These are phyloP conservation scores for Sebastes melanostomus DNA, from an alignment of 2,797 vertebrate species.

Conservation along the genomic window DNA sequence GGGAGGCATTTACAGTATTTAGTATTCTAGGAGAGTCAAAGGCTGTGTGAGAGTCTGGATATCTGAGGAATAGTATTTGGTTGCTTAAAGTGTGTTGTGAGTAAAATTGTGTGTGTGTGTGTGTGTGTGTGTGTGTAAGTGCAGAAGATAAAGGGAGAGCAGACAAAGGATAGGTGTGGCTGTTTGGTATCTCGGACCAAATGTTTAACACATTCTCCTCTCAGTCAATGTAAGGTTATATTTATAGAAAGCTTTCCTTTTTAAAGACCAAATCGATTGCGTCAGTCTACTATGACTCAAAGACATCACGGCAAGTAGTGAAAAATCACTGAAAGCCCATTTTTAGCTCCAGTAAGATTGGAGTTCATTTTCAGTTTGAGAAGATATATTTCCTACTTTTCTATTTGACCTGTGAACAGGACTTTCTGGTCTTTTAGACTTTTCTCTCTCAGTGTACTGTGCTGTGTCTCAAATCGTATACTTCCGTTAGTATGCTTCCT, in stretches of 20 bases:
- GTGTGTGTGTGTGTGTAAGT: conserved; percentile 7
- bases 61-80: conserved; percentile 10
- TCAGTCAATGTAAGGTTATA: neutral
- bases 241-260: neutral
- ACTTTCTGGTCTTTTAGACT: neutral
- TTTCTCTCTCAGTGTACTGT: neutral
- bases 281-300: neutral
- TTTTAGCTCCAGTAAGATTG: neutral
- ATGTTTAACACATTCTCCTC: conserved; percentile 17
- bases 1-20: conserved; percentile 29
- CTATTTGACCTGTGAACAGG: neutral
- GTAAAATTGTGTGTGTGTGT: neutral
- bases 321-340: neutral
- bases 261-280: neutral
- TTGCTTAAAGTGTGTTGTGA: conserved; percentile 20
- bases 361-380: neutral
- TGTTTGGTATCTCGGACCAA: neutral
- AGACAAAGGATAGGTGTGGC: conserved; percentile 39
- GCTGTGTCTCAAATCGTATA: neutral
- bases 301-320: neutral
- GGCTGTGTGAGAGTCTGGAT: conserved; percentile 37
- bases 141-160: conserved; percentile 5
- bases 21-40: conserved; percentile 32
- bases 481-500: too few species aligned
- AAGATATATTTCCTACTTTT: neutral